Conservation (phyloP, 2,797 vertebrate genomes). For the Aphelocoma californica region DNA sequence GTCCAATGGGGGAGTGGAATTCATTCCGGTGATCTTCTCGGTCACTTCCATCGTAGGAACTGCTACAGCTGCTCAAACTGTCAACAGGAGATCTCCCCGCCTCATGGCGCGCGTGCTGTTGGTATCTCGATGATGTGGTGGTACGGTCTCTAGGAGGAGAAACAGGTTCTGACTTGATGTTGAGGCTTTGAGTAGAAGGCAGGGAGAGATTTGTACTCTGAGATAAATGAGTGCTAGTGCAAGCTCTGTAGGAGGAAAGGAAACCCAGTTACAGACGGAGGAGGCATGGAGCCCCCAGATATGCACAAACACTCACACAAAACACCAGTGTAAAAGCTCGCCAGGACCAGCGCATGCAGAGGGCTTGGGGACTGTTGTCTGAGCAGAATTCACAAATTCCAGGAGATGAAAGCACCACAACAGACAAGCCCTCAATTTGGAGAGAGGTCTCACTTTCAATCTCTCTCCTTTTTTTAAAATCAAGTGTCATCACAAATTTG, state of each 20-base stretch:
- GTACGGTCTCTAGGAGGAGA: constrained; percentile 99
- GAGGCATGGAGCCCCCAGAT: constrained; percentile 81
- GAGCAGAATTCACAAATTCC: neutral
- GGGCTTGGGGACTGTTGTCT: neutral
- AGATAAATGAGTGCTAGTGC: constrained; percentile 99
- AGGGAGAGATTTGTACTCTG: constrained; percentile 99
- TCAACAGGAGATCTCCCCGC: constrained; percentile 97
- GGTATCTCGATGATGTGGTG: constrained; percentile 92
- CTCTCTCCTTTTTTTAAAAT: neutral
- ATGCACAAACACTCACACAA: constrained; percentile 75
- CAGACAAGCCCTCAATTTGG: neutral
- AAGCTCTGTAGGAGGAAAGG: constrained; percentile 99
- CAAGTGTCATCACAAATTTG: neutral
- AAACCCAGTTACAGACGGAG: constrained; percentile 93
- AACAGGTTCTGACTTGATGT: constrained; percentile 99
- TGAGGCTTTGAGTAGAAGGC: constrained; percentile 99
- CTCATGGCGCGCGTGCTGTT: constrained; percentile 92
- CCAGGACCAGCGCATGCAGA: neutral
- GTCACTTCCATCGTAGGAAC: constrained; percentile 97
- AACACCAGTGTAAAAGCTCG: constrained; percentile 69
- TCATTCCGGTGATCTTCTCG: constrained; percentile 96
- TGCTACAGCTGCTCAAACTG: constrained; percentile 99
- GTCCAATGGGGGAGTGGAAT: constrained; percentile 98
- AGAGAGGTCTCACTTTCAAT: neutral
- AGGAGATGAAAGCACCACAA: neutral